Percentiles rank a stretch among this genome's conserved stretches.
Evolutionary conservation across 2,888 invertebrate species (phyloP).

Genomic region (Lasiommata megera): DNA sequence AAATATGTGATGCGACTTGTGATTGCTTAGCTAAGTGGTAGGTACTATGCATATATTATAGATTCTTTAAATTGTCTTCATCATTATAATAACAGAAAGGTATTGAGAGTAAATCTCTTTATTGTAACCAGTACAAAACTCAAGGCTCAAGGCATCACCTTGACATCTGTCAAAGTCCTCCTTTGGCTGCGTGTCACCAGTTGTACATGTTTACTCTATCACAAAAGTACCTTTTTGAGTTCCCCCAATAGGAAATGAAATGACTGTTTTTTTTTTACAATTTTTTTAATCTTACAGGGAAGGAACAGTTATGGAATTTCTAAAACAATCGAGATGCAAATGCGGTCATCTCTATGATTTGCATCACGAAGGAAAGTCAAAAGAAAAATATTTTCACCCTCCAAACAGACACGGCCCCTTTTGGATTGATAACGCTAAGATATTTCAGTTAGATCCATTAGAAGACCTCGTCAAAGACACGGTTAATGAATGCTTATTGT

Average conservation of each 20-base stretch:
- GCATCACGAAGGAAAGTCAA: slow-evolving; percentile 45
- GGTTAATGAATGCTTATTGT: slow-evolving; percentile 50
- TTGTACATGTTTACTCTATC: no score
- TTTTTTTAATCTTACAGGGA: slow-evolving; percentile 57
- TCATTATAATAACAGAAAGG: no score
- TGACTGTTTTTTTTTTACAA: no score
- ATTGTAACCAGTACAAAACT: no score
- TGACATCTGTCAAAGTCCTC: no score
- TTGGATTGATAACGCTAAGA: slow-evolving; percentile 61
- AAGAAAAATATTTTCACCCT: slow-evolving; percentile 58
- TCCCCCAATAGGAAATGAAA: no score
- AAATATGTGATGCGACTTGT: slow-evolving; percentile 52
- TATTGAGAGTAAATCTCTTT: no score
- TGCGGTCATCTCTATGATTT: slow-evolving; percentile 67
- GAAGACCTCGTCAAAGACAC: slow-evolving; percentile 65
- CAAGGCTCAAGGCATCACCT: no score
- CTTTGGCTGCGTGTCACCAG: no score
- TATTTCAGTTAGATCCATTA: slow-evolving; percentile 59
- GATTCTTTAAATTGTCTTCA: no score
- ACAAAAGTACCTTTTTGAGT: no score
- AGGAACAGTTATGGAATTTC: slow-evolving; percentile 45
- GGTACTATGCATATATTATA: no score
- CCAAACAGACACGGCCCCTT: slow-evolving; percentile 49
- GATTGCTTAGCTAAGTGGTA: slow-evolving; percentile 61
- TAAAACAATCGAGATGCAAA: slow-evolving; percentile 57